Base-by-base conservation (phyloP, 2,888 invertebrate genomes). In the Mesorhabditis spiculigera region DNA sequence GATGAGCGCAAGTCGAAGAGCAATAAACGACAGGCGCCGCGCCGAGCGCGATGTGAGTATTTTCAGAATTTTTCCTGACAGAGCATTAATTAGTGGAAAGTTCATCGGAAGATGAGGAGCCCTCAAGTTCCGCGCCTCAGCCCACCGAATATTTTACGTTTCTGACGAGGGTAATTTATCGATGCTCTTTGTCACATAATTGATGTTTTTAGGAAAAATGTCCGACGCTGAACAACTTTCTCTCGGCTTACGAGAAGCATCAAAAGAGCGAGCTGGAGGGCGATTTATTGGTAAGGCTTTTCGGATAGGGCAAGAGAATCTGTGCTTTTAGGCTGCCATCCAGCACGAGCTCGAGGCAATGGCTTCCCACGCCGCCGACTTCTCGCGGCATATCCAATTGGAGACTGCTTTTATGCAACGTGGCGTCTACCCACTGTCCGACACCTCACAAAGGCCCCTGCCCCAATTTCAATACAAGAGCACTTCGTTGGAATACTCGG, bases 271-370 rank as follows among this genome's bases (percentile, higher is more conserved):
- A 50, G 10, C n/a, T 50, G 58, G 58, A 50, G 8, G 58, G 8
- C n/a, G 58, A 50, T n/a, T 2, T 13, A 13, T 50, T 50, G 58
- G 58, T 50, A 50, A 50, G n/a, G 58, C 0, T 28, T 28, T 28
- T 28, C 1, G 28, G 28, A 28, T 28, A 28, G 28, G 1, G 28
- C 28, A 28, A 28, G 28, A 28, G 28, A 28, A 28, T 28, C 28
- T 28, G 28, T 28, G 28, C 28, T 58, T 72, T 16, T 67, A 76
- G 71, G 72, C 71, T 8, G 67, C 67, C 8, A 71, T 79, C 6
- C 76, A 77, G 8, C 72, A 77, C 44, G 77, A 77, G 43, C 67
- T 79, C 8, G 79, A 79, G 68, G 68, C 62, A 5, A 71, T 79
- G 71, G 42, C 74, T 16, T 68, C 74, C 5, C 68, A 75, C 45